Percentiles rank a stretch among this genome's conserved stretches.
Conservation (phyloP, 1,140 invertebrate species). For the Drosophila simulans region DNA sequence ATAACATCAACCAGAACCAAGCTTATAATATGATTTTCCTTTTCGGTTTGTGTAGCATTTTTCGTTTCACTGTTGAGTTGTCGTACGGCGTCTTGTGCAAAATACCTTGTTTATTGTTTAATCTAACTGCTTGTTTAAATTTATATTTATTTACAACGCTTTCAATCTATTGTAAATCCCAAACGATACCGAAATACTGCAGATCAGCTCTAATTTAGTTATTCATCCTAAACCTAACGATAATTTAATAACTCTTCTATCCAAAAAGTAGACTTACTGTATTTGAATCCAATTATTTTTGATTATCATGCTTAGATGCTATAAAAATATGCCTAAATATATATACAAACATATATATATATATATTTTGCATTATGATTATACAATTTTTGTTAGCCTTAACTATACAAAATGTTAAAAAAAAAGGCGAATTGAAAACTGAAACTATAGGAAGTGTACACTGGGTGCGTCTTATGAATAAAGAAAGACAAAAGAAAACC, state of each 20-base stretch:
- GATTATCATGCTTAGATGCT: constrained; percentile 62
- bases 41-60: constrained; percentile 56
- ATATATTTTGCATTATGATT: constrained; percentile 65
- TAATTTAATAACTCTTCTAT: constrained; percentile 54
- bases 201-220: constrained; percentile 58
- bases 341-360: constrained; percentile 35
- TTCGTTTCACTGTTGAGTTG: constrained; percentile 68
- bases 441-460: constrained; percentile 51
- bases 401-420: constrained; percentile 53
- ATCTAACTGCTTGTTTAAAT: constrained; percentile 61
- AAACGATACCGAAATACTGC: constrained; percentile 30
- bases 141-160: constrained; percentile 59
- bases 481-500: constrained; percentile 41
- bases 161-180: constrained; percentile 55
- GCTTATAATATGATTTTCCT: constrained; percentile 31
- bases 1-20: constrained; percentile 29
- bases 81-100: constrained; percentile 75
- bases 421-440: constrained; percentile 34
- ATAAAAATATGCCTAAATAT: constrained; percentile 63
- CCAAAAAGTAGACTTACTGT: constrained; percentile 69
- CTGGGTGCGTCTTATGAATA: constrained; percentile 63
- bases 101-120: constrained; percentile 69
- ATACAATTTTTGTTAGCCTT: constrained; percentile 58
- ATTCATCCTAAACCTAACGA: constrained; percentile 42
- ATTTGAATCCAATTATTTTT: constrained; percentile 53